These are phyloP conservation scores for Cirrhinus mrigala DNA, from an alignment of 2,797 vertebrate genomes.

Conservation along the genomic window DNA sequence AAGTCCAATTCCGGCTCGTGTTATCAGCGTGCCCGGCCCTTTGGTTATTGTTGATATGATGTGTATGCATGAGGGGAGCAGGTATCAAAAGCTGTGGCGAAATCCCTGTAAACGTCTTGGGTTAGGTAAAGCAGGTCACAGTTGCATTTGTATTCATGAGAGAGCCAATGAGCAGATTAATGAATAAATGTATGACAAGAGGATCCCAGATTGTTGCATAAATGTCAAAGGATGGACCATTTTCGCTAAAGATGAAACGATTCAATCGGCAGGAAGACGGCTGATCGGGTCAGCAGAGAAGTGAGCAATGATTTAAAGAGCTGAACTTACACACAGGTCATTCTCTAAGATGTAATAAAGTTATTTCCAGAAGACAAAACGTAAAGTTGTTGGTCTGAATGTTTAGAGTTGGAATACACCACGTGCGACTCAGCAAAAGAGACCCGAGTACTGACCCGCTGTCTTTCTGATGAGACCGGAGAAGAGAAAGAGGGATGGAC, in stretches of 20 bases:
- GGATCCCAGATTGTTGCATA: constrained; percentile 73
- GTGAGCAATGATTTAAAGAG: constrained; percentile 53
- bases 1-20: constrained; percentile 55
- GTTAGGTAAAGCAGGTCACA: constrained; percentile 58
- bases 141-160: constrained; percentile 80
- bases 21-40: constrained; percentile 52
- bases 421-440: constrained; percentile 2
- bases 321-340: background rate
- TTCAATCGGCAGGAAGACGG: constrained; percentile 55
- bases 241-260: constrained; percentile 65
- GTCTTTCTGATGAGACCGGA: constrained; percentile 60
- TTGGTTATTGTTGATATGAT: constrained; percentile 62
- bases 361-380: constrained; percentile 11
- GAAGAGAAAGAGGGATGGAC: constrained; percentile 64
- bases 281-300: constrained; percentile 60
- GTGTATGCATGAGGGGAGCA: constrained; percentile 73
- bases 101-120: constrained; percentile 66
- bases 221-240: constrained; percentile 75
- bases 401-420: constrained; percentile 8
- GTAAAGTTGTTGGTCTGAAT: constrained; percentile 1
- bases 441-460: constrained; percentile 31
- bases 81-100: constrained; percentile 69
- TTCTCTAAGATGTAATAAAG: background rate
- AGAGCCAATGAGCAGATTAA: constrained; percentile 73
- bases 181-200: constrained; percentile 81